Percentiles rank a stretch among this genome's conserved stretches.
Evolutionary conservation across 2,888 invertebrate species (phyloP).

Genomic region (Pasiphila rectangulata): DNA sequence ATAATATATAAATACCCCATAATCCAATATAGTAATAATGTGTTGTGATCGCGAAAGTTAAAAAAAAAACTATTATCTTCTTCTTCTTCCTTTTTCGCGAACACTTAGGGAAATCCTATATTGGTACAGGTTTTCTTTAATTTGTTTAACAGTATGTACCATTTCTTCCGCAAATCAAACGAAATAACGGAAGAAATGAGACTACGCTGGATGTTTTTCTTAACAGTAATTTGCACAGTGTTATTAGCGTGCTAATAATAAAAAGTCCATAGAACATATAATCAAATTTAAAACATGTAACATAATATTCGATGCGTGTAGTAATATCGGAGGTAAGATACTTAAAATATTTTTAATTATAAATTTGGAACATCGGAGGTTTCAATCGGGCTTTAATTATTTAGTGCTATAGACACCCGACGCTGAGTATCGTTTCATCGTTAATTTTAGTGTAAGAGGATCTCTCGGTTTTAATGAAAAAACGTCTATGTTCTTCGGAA

Average conservation of each 20-base stretch:
- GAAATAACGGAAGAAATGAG: too few species aligned
- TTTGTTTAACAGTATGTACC: too few species aligned
- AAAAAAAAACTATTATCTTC: too few species aligned
- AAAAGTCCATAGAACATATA: conserved; percentile 13
- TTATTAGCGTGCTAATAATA: neutral
- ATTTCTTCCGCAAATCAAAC: too few species aligned
- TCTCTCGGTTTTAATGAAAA: conserved; percentile 42
- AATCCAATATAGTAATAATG: too few species aligned
- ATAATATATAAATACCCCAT: too few species aligned
- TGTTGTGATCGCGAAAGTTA: too few species aligned
- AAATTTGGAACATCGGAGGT: conserved; percentile 57
- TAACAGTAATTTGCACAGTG: too few species aligned
- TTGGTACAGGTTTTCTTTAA: too few species aligned
- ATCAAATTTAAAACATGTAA: conserved; percentile 36
- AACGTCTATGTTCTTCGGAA: conserved; percentile 25
- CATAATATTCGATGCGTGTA: conserved; percentile 31
- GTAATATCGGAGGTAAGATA: conserved; percentile 47
- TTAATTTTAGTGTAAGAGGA: conserved; percentile 60
- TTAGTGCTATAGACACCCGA: conserved; percentile 57
- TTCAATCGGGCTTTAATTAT: conserved; percentile 65
- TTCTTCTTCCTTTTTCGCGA: too few species aligned
- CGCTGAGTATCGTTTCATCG: conserved; percentile 45
- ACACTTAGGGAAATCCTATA: too few species aligned
- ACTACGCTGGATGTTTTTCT: too few species aligned
- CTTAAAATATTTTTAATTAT: conserved; percentile 65